phyloP scores from a whole-genome alignment of 2,888 invertebrate species.

The Ochropleura plecta region DNA sequence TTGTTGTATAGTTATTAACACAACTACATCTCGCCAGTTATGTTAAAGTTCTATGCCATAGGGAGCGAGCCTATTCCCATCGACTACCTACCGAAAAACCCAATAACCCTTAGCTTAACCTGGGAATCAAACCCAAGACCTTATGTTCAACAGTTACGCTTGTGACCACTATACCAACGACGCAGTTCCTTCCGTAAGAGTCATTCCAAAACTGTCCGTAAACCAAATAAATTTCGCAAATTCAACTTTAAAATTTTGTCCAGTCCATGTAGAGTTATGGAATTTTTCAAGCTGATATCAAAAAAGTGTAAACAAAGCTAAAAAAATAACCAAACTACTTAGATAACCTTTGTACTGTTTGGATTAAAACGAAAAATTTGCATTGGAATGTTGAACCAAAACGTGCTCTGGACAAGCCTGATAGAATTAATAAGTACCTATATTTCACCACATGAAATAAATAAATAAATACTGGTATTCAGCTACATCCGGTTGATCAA shows the following conservation, averaged over 20 bases:
- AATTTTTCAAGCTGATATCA: not conserved
- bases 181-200: too few relatives aligned
- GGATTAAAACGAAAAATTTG: not conserved
- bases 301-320: not conserved
- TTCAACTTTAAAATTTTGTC: not conserved
- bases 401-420: not conserved
- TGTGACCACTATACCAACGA: too few relatives aligned
- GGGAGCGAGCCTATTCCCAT: too few relatives aligned
- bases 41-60: too few relatives aligned
- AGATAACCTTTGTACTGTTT: not conserved
- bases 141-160: too few relatives aligned
- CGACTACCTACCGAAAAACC: too few relatives aligned
- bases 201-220: not conserved
- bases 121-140: too few relatives aligned
- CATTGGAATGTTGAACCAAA: not conserved
- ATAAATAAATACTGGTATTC: too few relatives aligned
- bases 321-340: not conserved
- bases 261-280: not conserved
- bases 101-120: too few relatives aligned
- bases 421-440: not conserved
- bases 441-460: not conserved
- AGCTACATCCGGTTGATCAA: too few relatives aligned
- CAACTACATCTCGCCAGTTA: too few relatives aligned
- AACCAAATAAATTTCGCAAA: not conserved
- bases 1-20: too few relatives aligned